Evolutionary conservation across 2,113 vertebrate genomes (phyloP).

Genomic region (Eurypyga helias): DNA sequence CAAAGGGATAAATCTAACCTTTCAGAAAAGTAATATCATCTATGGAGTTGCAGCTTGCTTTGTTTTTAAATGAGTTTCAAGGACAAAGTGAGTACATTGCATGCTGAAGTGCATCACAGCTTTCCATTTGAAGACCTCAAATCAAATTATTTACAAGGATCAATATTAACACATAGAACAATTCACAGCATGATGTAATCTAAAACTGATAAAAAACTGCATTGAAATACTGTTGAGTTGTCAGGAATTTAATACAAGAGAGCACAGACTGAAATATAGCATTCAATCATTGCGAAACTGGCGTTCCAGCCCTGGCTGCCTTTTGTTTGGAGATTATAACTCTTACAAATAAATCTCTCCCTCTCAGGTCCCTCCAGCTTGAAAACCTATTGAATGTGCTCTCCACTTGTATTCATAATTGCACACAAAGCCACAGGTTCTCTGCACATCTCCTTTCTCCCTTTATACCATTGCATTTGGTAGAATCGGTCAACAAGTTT

Average conservation of each 20-base stretch:
- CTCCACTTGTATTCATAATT: neutral
- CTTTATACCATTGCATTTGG: neutral
- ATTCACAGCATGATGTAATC: slow-evolving; percentile 36
- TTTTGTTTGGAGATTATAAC: neutral
- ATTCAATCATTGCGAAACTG: neutral
- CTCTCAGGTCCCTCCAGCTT: neutral
- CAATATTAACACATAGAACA: slow-evolving; percentile 36
- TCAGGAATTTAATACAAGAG: neutral
- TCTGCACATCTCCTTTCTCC: neutral
- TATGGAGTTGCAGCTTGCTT: neutral
- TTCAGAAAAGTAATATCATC: neutral
- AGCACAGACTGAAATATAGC: slow-evolving; percentile 4
- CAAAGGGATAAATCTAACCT: neutral
- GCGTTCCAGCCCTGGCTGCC: neutral
- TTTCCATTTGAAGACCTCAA: slow-evolving; percentile 35
- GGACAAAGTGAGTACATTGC: neutral
- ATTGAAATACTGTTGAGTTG: neutral
- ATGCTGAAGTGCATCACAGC: neutral
- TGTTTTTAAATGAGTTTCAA: slow-evolving; percentile 31
- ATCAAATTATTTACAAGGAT: slow-evolving; percentile 37
- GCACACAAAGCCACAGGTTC: neutral
- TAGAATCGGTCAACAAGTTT: neutral
- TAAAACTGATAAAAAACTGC: slow-evolving; percentile 12
- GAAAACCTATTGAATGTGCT: neutral
- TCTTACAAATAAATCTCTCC: neutral